Base-by-base conservation (phyloP, 2,113 vertebrate genomes). In the Chaetops frenatus region DNA sequence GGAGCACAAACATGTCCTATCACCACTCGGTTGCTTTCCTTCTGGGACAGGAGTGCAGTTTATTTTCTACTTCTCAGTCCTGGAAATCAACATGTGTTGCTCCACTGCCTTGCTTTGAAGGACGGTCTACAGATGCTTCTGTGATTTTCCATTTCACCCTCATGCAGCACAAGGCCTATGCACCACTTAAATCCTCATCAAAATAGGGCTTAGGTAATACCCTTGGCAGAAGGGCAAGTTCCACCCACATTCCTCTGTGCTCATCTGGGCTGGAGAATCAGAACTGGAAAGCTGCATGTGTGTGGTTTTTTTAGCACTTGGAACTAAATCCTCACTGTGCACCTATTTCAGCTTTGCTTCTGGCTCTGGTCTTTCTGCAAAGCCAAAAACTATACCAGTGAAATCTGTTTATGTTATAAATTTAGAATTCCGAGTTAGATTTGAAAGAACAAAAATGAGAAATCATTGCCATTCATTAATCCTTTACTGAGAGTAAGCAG, bases 241-340 rank as follows among this genome's bases (percentile, higher is more conserved):
- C 95, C 95, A 93, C 95, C 95, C 95, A 94, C 95, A 96, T 97
- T 96, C 93, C 95, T 96, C 92, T 94, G 58, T 82, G 84, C 87
- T 95, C 96, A 94, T 96, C 94, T 90, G 79, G 92, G 81, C 87
- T 96, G 69, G 81, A 85, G 90, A 90, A 92, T 44, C 56, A 90
- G 85, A 90, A 86, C 71, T 95, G 85, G 71, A 86, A 95, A 86
- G 81, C 85, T 77, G 15, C 2, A 3, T 7, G 3, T 15, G 33
- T 66, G 65, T 28, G 20, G 6, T 0, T 6, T 61, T 74, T 91
- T 87, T 33, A 72, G 25, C 3, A 2, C 81, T 94, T 81, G 77
- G 64, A 94, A 84, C 21, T 38, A 62, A 86, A 70, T 36, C 47
- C 77, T 92, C 78, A 44, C 42, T 3, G 11, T 71, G 73, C 53